phyloP scores from a whole-genome alignment of 2,797 vertebrate species.

The Parauchenoglanis punctatus region DNA sequence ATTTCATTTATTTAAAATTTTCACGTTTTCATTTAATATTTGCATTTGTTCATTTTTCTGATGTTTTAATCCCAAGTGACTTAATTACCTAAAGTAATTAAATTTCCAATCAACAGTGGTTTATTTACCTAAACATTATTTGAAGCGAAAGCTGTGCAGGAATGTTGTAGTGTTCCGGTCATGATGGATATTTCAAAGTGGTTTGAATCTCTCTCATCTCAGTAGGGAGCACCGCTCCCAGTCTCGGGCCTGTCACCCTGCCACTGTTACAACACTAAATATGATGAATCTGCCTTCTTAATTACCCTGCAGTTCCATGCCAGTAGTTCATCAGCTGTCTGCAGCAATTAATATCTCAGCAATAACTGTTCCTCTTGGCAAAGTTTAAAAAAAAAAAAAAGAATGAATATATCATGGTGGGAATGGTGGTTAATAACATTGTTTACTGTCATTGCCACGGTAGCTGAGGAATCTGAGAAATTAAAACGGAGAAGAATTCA shows the following conservation, averaged over 20 bases:
- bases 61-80: no score
- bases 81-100: neutral
- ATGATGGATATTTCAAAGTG: slow-evolving; percentile 1
- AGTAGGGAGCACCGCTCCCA: slow-evolving; percentile 52
- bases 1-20: neutral
- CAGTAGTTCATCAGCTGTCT: slow-evolving; percentile 82
- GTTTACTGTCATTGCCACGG: slow-evolving; percentile 31
- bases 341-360: slow-evolving; percentile 79
- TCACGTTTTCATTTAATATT: no score
- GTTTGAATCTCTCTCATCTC: slow-evolving; percentile 43
- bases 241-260: slow-evolving; percentile 69
- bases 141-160: neutral
- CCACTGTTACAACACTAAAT: slow-evolving; percentile 78
- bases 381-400: slow-evolving; percentile 65
- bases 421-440: slow-evolving; percentile 55
- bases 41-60: neutral
- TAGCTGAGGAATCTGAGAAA: slow-evolving; percentile 30
- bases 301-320: slow-evolving; percentile 80
- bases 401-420: slow-evolving; percentile 66
- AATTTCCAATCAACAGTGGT: neutral
- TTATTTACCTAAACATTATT: neutral
- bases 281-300: slow-evolving; percentile 83
- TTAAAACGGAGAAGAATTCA: slow-evolving; percentile 29
- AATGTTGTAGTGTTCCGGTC: neutral
- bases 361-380: slow-evolving; percentile 74